phyloP scores from a whole-genome alignment of 2,113 vertebrate species.

The Galemys pyrenaicus region DNA sequence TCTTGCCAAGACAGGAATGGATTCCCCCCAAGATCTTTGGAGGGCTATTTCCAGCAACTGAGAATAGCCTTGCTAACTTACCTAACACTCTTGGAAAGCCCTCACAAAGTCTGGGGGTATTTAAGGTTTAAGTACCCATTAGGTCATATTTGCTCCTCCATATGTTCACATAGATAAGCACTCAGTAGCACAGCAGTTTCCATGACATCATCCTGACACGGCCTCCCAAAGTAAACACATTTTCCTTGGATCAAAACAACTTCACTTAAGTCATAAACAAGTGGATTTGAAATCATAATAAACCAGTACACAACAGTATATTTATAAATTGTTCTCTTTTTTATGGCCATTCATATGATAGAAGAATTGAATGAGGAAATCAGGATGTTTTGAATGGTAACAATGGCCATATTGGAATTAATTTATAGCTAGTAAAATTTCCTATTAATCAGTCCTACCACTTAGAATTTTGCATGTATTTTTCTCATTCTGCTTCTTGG shows the following conservation, averaged over 20 bases:
- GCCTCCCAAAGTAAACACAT: neutral
- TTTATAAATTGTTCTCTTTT: slow-evolving; percentile 26
- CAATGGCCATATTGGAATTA: neutral
- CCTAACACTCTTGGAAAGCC: too few relatives aligned
- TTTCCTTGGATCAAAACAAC: neutral
- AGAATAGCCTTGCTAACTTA: neutral
- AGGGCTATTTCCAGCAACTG: neutral
- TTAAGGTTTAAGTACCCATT: neutral
- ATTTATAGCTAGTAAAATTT: slow-evolving; percentile 29
- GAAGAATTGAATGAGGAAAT: slow-evolving; percentile 19
- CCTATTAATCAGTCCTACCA: neutral
- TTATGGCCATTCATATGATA: neutral
- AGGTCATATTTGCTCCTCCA: too few relatives aligned
- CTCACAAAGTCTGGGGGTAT: too few relatives aligned
- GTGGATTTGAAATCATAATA: neutral
- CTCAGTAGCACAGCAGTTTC: too few relatives aligned
- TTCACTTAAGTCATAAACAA: neutral
- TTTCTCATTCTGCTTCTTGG: neutral
- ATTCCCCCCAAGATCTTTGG: neutral
- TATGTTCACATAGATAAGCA: neutral
- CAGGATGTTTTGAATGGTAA: neutral
- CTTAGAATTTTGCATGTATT: neutral
- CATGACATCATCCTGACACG: neutral
- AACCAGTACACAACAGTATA: neutral
- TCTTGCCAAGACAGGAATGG: neutral